Percentiles rank a stretch among this genome's conserved stretches.
Evolutionary conservation across 2,888 invertebrate species (phyloP).

Genomic region (Koerneria pararmatus): DNA sequence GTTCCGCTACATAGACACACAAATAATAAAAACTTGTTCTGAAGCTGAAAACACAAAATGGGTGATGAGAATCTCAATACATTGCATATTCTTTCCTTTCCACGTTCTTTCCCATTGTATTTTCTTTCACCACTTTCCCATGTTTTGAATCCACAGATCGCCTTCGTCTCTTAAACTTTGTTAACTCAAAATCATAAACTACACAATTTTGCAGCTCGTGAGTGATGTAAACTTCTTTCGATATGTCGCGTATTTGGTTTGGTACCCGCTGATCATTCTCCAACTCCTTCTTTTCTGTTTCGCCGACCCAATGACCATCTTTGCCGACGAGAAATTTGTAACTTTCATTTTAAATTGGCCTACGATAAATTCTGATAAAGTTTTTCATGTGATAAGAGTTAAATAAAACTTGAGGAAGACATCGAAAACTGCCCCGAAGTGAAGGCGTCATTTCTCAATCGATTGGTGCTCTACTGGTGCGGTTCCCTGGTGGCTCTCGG

Average conservation of each 20-base stretch:
- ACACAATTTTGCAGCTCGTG: slow-evolving; percentile 44
- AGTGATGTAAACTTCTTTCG: slow-evolving; percentile 42
- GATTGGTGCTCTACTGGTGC: slow-evolving; percentile 52
- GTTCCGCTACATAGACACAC: no score
- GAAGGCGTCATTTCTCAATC: slow-evolving; percentile 48
- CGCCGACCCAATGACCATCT: slow-evolving; percentile 39
- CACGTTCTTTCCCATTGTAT: no score
- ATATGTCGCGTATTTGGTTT: slow-evolving; percentile 49
- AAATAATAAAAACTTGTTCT: slow-evolving; percentile 14
- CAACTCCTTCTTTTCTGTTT: slow-evolving; percentile 48
- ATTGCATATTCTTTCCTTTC: no score
- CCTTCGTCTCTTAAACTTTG: slow-evolving; percentile 91
- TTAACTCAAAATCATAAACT: slow-evolving; percentile 75
- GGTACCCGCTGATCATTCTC: slow-evolving; percentile 48
- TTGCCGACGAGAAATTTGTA: slow-evolving; percentile 24
- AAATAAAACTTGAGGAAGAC: slow-evolving; percentile 9
- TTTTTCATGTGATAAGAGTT: neutral
- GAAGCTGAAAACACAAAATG: neutral
- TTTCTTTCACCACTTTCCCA: no score
- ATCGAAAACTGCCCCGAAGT: slow-evolving; percentile 44
- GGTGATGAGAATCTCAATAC: neutral
- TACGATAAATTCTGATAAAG: neutral
- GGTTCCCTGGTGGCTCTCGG: slow-evolving; percentile 41
- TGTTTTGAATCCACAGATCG: slow-evolving; percentile 66
- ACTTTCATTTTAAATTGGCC: neutral